Percentiles rank a stretch among this genome's conserved stretches.
phyloP scores from a whole-genome alignment of 2,888 invertebrate genomes.

The Tetrapedia diversipes region DNA sequence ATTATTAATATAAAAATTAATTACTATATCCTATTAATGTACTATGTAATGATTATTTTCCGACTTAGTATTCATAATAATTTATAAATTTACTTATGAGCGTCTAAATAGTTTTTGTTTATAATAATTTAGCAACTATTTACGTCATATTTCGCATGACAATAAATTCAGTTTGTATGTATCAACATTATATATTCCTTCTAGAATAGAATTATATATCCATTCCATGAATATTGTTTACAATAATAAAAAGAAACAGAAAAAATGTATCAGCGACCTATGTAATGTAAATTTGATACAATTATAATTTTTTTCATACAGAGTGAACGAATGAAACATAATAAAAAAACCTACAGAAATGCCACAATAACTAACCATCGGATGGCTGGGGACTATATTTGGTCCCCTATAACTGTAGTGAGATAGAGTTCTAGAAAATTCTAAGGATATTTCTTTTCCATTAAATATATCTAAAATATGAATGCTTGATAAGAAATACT shows the following conservation, averaged over 20 bases:
- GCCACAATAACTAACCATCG: too few relatives aligned
- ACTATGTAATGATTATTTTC: conserved; percentile 16
- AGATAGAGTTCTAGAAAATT: too few relatives aligned
- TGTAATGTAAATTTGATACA: background rate
- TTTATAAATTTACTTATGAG: conserved; percentile 24
- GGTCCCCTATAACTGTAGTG: too few relatives aligned
- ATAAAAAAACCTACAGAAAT: too few relatives aligned
- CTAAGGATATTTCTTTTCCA: too few relatives aligned
- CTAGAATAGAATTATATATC: too few relatives aligned
- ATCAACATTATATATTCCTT: conserved; percentile 34
- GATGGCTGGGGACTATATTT: too few relatives aligned
- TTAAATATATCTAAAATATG: too few relatives aligned
- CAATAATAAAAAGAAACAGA: background rate
- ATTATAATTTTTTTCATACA: conserved; percentile 9
- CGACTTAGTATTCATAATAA: conserved; percentile 1
- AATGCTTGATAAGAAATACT: too few relatives aligned
- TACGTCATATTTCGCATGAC: conserved; percentile 18
- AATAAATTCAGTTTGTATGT: conserved; percentile 40
- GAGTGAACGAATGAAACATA: conserved; percentile 28
- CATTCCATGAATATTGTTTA: background rate
- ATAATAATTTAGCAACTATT: conserved; percentile 28
- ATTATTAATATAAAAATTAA: conserved; percentile 28
- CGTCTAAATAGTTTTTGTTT: conserved; percentile 18
- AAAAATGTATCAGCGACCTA: background rate
- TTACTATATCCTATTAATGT: conserved; percentile 20